Evolutionary conservation across 1,140 invertebrate genomes (phyloP).

Genomic region (Bombus sylvicola): DNA sequence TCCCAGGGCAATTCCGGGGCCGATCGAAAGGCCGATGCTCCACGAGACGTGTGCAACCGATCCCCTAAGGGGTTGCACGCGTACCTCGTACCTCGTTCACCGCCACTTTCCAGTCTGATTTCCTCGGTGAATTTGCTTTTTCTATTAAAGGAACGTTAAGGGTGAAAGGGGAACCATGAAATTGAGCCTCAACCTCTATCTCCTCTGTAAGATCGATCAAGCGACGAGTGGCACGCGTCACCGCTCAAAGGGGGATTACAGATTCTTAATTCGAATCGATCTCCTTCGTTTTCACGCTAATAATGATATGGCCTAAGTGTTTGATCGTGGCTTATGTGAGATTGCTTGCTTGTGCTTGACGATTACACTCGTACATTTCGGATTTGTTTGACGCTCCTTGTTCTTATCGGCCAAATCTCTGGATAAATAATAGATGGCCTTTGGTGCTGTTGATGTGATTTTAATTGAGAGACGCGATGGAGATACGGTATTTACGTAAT

Average conservation of each 20-base stretch:
- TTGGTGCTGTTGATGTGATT: neutral
- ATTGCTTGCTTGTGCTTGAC: neutral
- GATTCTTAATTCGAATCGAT: neutral
- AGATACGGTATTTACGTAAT: neutral
- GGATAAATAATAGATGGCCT: neutral
- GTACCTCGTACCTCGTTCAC: neutral
- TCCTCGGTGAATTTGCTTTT: slow-evolving; percentile 56
- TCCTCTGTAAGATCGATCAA: neutral
- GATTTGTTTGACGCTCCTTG: neutral
- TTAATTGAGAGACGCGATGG: neutral
- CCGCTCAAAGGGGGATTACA: neutral
- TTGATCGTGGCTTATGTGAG: neutral
- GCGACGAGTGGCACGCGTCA: neutral
- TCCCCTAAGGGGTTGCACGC: neutral
- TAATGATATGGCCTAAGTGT: neutral
- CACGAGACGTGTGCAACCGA: neutral
- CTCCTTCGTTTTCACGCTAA: neutral
- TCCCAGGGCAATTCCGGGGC: neutral
- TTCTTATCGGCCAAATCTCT: neutral
- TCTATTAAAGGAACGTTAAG: slow-evolving; percentile 45
- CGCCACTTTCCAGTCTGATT: slow-evolving; percentile 40
- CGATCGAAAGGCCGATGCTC: slow-evolving; percentile 8
- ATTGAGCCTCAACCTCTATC: slow-evolving; percentile 12
- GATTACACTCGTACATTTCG: neutral
- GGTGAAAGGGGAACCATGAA: neutral